Percentiles rank a stretch among this genome's conserved stretches.
Evolutionary conservation across 2,888 invertebrate genomes (phyloP).

Genomic region (Magallana nippona): DNA sequence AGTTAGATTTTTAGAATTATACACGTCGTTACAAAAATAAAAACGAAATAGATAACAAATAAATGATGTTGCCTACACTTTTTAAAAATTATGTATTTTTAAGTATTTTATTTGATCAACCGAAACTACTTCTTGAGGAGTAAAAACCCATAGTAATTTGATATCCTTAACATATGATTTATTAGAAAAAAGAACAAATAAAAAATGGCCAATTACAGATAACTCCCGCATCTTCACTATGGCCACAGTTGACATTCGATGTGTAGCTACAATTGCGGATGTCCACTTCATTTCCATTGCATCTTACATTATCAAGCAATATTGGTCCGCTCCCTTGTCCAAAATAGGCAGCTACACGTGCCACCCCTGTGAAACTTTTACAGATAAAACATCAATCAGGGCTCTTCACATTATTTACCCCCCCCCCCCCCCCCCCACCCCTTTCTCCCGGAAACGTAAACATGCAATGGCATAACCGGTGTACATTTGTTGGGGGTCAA

Average conservation of each 20-base stretch:
- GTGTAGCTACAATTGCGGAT: background rate
- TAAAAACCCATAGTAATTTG: background rate
- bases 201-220: background rate
- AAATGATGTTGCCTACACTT: too few species aligned
- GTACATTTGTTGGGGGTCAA: too few species aligned
- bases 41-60: too few species aligned
- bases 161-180: background rate
- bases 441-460: too few species aligned
- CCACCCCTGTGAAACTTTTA: background rate
- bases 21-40: too few species aligned
- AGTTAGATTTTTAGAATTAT: too few species aligned
- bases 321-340: constrained; percentile 36
- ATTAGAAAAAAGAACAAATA: background rate
- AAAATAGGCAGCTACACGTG: background rate
- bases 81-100: too few species aligned
- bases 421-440: too few species aligned
- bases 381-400: background rate
- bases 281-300: background rate
- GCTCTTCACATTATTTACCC: too few species aligned
- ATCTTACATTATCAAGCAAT: constrained; percentile 18
- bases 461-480: too few species aligned
- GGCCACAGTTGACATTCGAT: background rate
- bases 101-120: too few species aligned
- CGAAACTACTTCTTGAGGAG: too few species aligned
- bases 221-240: constrained; percentile 27